phyloP scores from a whole-genome alignment of 2,888 invertebrate genomes.

The Endotricha flammealis region DNA sequence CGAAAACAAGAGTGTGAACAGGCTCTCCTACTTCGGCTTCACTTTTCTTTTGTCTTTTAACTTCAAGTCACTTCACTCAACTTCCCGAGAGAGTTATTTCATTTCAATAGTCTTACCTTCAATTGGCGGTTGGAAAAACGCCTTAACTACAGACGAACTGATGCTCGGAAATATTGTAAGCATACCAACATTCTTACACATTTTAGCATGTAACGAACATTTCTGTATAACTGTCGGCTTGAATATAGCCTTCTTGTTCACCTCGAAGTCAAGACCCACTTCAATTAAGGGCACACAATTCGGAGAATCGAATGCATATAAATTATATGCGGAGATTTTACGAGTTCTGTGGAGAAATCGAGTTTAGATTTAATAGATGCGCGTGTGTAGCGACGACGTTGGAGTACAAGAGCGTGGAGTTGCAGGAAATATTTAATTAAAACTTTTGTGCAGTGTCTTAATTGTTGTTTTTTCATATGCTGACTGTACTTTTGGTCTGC shows the following conservation, averaged over 20 bases:
- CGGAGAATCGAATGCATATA: conserved; percentile 91
- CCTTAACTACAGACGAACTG: conserved; percentile 84
- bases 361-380: no score
- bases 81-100: no score
- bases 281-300: conserved; percentile 90
- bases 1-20: no score
- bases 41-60: no score
- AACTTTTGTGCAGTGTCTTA: no score
- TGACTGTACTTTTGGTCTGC: no score
- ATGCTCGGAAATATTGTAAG: conserved; percentile 95
- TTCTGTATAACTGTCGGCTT: conserved; percentile 68
- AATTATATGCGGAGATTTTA: conserved; percentile 84
- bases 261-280: conserved; percentile 88
- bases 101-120: conserved; percentile 54
- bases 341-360: conserved; percentile 77
- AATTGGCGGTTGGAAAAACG: conserved; percentile 86
- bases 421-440: no score
- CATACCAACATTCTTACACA: conserved; percentile 91
- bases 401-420: no score
- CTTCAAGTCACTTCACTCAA: no score
- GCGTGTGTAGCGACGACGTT: no score
- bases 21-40: no score
- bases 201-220: conserved; percentile 83
- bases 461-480: no score
- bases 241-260: conserved; percentile 69